These are phyloP conservation scores for Coelopa frigida DNA, from an alignment of 1,140 invertebrate genomes.

Conservation along the genomic window DNA sequence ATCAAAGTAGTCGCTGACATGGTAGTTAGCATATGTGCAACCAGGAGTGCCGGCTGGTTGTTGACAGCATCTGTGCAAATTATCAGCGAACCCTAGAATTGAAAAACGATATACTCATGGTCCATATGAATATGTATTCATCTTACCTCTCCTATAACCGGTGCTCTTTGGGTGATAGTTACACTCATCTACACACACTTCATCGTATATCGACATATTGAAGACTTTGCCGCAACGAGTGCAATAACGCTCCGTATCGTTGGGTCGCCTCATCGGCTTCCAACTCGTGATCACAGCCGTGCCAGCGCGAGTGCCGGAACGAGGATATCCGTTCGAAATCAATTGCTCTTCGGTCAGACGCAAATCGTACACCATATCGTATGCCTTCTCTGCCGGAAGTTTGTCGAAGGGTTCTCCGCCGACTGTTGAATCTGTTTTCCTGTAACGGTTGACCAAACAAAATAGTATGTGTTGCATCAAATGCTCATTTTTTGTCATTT, in stretches of 20 bases:
- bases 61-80: constrained; percentile 59
- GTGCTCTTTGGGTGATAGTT: constrained; percentile 85
- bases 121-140: not conserved
- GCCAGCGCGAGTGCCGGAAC: constrained; percentile 56
- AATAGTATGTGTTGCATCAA: not conserved
- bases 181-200: constrained; percentile 68
- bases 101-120: not conserved
- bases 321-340: constrained; percentile 76
- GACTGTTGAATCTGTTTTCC: constrained; percentile 36
- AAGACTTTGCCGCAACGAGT: constrained; percentile 75
- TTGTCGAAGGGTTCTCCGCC: constrained; percentile 45
- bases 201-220: constrained; percentile 67
- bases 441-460: not conserved
- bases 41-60: constrained; percentile 65
- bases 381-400: constrained; percentile 32
- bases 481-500: constrained; percentile 8
- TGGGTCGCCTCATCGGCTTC: constrained; percentile 55
- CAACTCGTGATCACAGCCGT: constrained; percentile 55
- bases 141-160: constrained; percentile 66
- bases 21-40: constrained; percentile 71
- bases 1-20: constrained; percentile 71
- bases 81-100: constrained; percentile 49
- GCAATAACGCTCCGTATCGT: constrained; percentile 65
- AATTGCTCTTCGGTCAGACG: constrained; percentile 70
- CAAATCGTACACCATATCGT: constrained; percentile 47